Base-by-base conservation (phyloP, 2,113 vertebrate genomes). In the Psettodes erumei region DNA sequence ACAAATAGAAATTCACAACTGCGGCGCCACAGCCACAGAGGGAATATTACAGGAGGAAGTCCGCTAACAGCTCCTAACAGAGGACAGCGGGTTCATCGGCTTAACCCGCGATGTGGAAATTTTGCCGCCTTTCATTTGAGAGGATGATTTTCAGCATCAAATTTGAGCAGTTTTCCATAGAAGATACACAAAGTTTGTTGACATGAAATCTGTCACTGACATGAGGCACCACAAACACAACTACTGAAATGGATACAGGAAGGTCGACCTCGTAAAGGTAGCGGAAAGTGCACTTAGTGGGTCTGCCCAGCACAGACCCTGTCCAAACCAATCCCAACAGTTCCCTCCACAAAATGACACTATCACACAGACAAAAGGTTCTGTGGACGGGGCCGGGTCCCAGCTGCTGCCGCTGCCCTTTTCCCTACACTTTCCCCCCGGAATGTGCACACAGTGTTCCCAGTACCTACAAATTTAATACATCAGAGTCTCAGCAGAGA, bases 201-300 rank as follows among this genome's bases (percentile, higher is more conserved):
- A 50, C 30, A 53, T 25, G 55, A 60, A 16, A 32, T 81, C 45
- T 63, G 56, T 67, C 18, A 23, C 68, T 61, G 42, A 78, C 50
- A 84, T 43, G 77, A 89, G 78, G 77, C 71, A 86, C 78, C 83
- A 90, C 80, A 84, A 83, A 84, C 54, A 79, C 56, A 25, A 64
- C 50, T 53, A 30, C 35, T 43, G 21, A 90, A 87, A 91, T 86
- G 81, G 59, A 72, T 33, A 78, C 55, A 89, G 81, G 75, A 91
- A 77, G 68, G 80, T 84, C 78, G 37, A 84, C 76, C 64, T 86
- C 51, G 71, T 64, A 56, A 75, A 91, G 87, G 81, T 75, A 76
- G 71, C 87, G 89, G 79, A 89, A 92, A 92, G 90, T 90, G 91
- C 91, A 92, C 90, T 93, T 91, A 88, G 84, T 86, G 86, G 90